Evolutionary conservation across 2,888 invertebrate species (phyloP).

Genomic region (Protophormia terraenovae): DNA sequence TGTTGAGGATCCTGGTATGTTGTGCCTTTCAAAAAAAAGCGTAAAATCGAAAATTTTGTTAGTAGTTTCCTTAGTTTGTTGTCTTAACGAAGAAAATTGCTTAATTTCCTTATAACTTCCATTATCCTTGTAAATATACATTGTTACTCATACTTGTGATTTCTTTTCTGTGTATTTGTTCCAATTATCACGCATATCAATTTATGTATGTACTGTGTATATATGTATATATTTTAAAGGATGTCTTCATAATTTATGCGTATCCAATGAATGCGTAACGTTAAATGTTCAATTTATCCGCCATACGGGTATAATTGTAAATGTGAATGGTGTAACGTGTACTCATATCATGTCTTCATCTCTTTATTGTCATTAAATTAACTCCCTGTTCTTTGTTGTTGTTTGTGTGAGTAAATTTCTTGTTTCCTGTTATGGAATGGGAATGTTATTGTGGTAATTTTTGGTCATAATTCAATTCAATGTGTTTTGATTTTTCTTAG

Average conservation of each 20-base stretch:
- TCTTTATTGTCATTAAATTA: constrained; percentile 47
- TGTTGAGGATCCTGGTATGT: not conserved
- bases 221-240: not conserved
- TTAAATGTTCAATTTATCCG: constrained; percentile 42
- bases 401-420: not conserved
- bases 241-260: constrained; percentile 77
- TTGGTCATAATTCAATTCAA: constrained; percentile 9
- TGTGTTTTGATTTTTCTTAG: not conserved
- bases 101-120: constrained; percentile 51
- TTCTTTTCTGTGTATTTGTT: constrained; percentile 18
- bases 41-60: constrained; percentile 55
- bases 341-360: constrained; percentile 30
- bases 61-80: constrained; percentile 39
- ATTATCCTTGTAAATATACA: constrained; percentile 34
- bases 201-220: constrained; percentile 71
- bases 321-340: not conserved
- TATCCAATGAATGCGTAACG: constrained; percentile 77
- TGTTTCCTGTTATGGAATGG: not conserved
- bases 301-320: constrained; percentile 9
- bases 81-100: constrained; percentile 50
- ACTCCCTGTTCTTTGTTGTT: not conserved
- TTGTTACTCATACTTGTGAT: constrained; percentile 69
- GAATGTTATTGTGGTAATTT: constrained; percentile 11
- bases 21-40: constrained; percentile 57
- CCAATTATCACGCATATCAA: constrained; percentile 75